A percentile compares a stretch with the other conserved stretches of the same genome.
phyloP scores from a whole-genome alignment of 2,797 vertebrate species.

The Xiphophorus birchmanni region DNA sequence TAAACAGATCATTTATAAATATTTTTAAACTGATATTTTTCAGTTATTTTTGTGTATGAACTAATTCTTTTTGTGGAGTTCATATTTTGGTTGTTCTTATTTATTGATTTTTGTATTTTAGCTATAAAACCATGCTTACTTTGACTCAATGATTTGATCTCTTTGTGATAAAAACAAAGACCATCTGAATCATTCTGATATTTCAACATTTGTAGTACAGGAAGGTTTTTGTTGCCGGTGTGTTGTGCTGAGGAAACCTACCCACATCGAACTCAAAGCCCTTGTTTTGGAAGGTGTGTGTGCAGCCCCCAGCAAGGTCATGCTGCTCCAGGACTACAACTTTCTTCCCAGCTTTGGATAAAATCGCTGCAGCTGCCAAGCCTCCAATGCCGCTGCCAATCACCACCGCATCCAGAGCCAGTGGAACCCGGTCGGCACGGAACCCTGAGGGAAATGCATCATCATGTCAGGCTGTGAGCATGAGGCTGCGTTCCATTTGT shows the following conservation, averaged over 20 bases:
- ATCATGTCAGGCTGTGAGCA: not conserved
- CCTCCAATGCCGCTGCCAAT: conserved; percentile 84
- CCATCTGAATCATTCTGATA: not conserved
- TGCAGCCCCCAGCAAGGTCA: conserved; percentile 83
- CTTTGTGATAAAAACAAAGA: not conserved
- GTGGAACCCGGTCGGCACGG: conserved; percentile 64
- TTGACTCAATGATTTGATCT: not conserved
- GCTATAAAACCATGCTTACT: not conserved
- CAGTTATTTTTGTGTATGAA: not conserved
- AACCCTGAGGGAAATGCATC: conserved; percentile 60
- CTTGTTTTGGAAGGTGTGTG: conserved; percentile 81
- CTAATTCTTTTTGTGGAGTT: not conserved
- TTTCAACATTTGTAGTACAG: not conserved
- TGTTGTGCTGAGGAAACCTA: conserved; percentile 48
- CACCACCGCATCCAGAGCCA: conserved; percentile 78
- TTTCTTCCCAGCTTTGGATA: conserved; percentile 80
- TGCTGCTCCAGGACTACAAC: conserved; percentile 84
- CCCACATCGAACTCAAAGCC: conserved; percentile 86
- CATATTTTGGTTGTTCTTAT: not conserved
- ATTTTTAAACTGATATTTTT: not conserved
- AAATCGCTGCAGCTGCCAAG: conserved; percentile 72
- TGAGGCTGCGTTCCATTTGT: not conserved
- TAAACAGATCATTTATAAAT: not conserved
- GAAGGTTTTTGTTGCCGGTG: not conserved
- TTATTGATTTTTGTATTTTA: not conserved